Evolutionary conservation across 2,797 vertebrate genomes (phyloP), one percentile per base, ranked within the genome.

Genomic region (Scomberomorus guttatus): DNA sequence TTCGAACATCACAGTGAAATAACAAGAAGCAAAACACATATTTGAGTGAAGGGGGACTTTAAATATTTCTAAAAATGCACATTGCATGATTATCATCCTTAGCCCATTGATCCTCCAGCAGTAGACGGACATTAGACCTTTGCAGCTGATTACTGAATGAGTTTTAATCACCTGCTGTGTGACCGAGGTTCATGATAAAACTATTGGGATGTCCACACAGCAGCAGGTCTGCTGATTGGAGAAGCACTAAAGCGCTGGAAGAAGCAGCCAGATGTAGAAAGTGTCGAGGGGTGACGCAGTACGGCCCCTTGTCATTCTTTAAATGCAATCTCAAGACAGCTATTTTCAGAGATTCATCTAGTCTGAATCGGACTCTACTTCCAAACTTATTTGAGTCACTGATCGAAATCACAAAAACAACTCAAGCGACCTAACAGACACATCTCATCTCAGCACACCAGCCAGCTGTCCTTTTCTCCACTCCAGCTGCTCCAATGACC

Each of bases 401-500:
- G 80, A 75, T 77, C 2, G 44, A 73, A 80, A 67, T 51, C 20
- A 2, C 20, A 55, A 58, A 71, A 81, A 48, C 61, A 63, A 39
- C 63, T 77, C 11, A 44, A 70, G 55, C 4, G 6, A 48, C 50
- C 27, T 12, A 54, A 56, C 57, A 81, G 60, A 75, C 61, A 64
- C 48, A 5, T 58, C 42, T 72, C 80, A 24, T 61, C 64, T 51
- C n/a, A 4, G 20, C 57, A 58, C 75, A 37, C 25, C 3, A 24
- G 42, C 82, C 80, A 68, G 77, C 72, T 79, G 71, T 80, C 83
- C 73, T 90, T 84, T 58, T 81, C 88, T 85, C 73, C 82, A 70
- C 81, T 83, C 78, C 85, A 81, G 79, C 87, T 88, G 86, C 83
- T 84, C 52, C 80, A 66, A 52, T 89, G 90, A 91, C 88, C 87